Evolutionary conservation across 2,797 vertebrate genomes (phyloP).

Genomic region (Ctenochaetus hawaiiensis): DNA sequence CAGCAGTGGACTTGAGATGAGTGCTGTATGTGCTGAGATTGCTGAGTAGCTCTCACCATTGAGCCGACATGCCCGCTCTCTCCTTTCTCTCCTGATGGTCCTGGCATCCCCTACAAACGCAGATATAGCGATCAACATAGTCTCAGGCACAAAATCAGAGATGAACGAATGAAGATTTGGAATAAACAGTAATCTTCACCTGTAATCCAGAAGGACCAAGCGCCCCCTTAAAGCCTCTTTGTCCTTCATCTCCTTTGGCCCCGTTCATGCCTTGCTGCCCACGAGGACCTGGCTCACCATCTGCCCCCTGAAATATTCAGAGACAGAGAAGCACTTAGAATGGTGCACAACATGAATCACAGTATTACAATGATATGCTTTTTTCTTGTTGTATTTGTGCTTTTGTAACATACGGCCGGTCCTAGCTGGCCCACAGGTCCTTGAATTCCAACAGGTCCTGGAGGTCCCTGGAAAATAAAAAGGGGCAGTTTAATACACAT

Average conservation of each 20-base stretch:
- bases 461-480: constrained; percentile 86
- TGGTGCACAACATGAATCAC: not conserved
- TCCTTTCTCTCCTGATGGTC: constrained; percentile 90
- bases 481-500: constrained; percentile 25
- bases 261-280: constrained; percentile 94
- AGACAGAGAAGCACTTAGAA: constrained; percentile 16
- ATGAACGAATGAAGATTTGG: constrained; percentile 2
- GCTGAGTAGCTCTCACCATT: constrained; percentile 82
- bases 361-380: not conserved
- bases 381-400: not conserved
- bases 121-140: constrained; percentile 25
- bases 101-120: constrained; percentile 89
- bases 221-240: constrained; percentile 87
- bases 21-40: constrained; percentile 21
- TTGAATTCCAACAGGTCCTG: constrained; percentile 89
- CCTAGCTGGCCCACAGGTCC: constrained; percentile 91
- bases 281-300: constrained; percentile 91
- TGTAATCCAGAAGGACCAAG: constrained; percentile 90
- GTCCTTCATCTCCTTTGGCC: constrained; percentile 93
- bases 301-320: constrained; percentile 85
- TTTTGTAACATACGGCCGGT: constrained; percentile 80
- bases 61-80: constrained; percentile 90
- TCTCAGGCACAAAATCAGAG: constrained; percentile 19
- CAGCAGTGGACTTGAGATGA: constrained; percentile 25
- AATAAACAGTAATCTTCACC: constrained; percentile 72